Evolutionary conservation across 2,888 invertebrate genomes (phyloP).

Genomic region (Melinopterus prodromus): DNA sequence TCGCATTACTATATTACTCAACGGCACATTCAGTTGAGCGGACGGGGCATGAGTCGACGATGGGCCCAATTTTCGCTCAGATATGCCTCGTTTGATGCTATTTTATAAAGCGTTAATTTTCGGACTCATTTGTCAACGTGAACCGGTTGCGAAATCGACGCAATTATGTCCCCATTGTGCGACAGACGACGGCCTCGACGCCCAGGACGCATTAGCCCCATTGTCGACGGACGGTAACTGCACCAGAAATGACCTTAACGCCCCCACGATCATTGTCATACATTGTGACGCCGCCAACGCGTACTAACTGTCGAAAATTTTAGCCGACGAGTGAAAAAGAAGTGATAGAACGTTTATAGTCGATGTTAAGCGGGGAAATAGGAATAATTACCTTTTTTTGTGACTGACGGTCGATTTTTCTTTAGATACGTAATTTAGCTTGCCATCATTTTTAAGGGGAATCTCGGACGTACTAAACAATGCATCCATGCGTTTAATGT

Average conservation of each 20-base stretch:
- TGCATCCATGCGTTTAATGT: no score
- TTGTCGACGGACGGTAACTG: constrained; percentile 43
- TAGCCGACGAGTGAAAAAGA: not conserved
- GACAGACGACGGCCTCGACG: constrained; percentile 47
- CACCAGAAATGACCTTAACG: constrained; percentile 17
- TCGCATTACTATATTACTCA: not conserved
- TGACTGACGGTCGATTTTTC: no score
- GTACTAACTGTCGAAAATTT: constrained; percentile 4
- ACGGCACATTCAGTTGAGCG: not conserved
- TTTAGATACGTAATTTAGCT: no score
- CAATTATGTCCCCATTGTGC: constrained; percentile 54
- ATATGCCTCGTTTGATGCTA: constrained; percentile 44
- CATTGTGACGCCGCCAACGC: not conserved
- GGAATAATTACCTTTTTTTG: no score
- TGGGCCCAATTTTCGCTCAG: constrained; percentile 7
- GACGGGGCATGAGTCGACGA: not conserved
- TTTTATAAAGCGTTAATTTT: constrained; percentile 50
- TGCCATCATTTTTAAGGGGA: no score
- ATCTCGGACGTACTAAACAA: no score
- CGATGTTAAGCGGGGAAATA: not conserved
- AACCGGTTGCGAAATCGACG: constrained; percentile 50
- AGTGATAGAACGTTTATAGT: not conserved
- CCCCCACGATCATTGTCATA: constrained; percentile 16
- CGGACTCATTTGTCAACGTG: constrained; percentile 50
- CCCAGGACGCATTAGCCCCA: constrained; percentile 52